phyloP scores from a whole-genome alignment of 2,797 vertebrate species.

The Enteromius unitaeniatus region DNA sequence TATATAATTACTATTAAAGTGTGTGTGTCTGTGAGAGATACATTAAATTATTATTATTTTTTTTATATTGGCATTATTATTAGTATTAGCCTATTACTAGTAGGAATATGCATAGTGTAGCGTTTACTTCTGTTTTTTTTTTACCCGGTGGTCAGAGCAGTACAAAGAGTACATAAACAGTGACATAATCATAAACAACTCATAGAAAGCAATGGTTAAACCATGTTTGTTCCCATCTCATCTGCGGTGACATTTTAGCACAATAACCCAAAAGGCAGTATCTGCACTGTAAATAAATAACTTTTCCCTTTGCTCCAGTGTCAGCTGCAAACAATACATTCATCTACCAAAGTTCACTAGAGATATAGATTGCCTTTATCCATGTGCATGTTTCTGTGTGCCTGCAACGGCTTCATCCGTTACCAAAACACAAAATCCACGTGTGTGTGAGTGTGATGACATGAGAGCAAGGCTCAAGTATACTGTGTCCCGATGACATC shows the following conservation, averaged over 20 bases:
- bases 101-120: background rate
- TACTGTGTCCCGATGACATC: constrained; percentile 73
- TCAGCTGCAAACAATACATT: background rate
- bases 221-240: constrained; percentile 21
- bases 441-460: constrained; percentile 56
- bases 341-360: constrained; percentile 28
- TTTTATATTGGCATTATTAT: background rate
- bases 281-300: constrained; percentile 26
- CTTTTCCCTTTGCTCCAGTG: constrained; percentile 11
- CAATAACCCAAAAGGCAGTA: constrained; percentile 30
- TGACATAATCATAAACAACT: background rate
- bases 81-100: background rate
- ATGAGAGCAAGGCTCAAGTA: constrained; percentile 69
- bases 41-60: too few relatives aligned
- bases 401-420: constrained; percentile 48
- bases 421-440: constrained; percentile 70
- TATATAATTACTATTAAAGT: background rate
- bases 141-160: background rate
- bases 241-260: constrained; percentile 2
- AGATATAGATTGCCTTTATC: constrained; percentile 7
- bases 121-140: background rate
- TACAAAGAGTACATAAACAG: background rate
- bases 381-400: constrained; percentile 38
- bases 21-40: background rate
- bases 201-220: constrained; percentile 16